phyloP scores from a whole-genome alignment of 2,113 vertebrate genomes.

The Burhinus oedicnemus region DNA sequence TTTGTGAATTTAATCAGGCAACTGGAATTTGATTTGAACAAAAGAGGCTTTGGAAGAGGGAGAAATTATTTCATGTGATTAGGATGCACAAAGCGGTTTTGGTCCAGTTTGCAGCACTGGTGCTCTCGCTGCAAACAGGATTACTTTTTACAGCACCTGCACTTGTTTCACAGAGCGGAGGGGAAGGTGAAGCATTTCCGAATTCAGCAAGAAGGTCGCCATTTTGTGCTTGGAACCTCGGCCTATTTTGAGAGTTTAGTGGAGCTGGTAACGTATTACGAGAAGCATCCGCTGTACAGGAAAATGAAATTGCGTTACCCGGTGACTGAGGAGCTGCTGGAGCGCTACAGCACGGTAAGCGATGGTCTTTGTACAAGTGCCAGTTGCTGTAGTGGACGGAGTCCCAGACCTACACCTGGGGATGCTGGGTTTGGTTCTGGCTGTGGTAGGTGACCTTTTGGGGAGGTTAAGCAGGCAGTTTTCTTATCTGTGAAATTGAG shows the following conservation, averaged over 20 bases:
- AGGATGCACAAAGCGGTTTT: neutral
- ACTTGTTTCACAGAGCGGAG: constrained; percentile 81
- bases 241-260: constrained; percentile 94
- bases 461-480: neutral
- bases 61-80: accelerated
- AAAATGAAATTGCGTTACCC: constrained; percentile 96
- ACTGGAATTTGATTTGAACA: neutral
- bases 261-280: constrained; percentile 92
- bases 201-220: constrained; percentile 87
- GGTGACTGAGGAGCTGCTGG: constrained; percentile 89
- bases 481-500: neutral
- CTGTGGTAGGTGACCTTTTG: accelerated
- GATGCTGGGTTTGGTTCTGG: neutral
- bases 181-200: constrained; percentile 96
- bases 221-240: constrained; percentile 90
- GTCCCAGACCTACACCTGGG: neutral
- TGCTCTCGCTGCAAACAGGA: neutral
- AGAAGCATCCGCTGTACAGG: constrained; percentile 90
- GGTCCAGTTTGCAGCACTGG: neutral
- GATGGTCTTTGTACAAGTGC: accelerated
- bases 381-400: accelerated
- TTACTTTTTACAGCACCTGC: neutral
- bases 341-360: constrained; percentile 87
- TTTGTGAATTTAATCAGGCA: neutral
- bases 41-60: neutral